Percentiles rank a stretch among this genome's conserved stretches.
These are phyloP conservation scores for Temnopleurus reevesii DNA, from an alignment of 53 echinoderm and acorn worm species.

Conservation along the genomic window DNA sequence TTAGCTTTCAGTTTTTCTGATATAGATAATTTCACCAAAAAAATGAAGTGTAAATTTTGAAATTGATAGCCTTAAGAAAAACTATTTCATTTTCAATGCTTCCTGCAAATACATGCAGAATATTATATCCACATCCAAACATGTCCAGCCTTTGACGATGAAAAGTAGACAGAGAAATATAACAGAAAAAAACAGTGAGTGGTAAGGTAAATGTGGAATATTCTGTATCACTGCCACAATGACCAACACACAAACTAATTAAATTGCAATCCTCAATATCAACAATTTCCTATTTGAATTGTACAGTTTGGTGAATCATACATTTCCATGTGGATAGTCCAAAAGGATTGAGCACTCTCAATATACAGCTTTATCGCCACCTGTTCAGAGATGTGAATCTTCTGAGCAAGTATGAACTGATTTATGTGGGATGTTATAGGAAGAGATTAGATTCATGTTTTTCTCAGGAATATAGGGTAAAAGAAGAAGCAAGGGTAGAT, in stretches of 20 bases:
- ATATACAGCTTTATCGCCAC: background rate
- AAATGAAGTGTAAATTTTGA: too few relatives aligned
- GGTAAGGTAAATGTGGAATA: too few relatives aligned
- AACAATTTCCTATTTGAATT: slow-evolving; percentile 28
- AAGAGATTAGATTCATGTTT: too few relatives aligned
- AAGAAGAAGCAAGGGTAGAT: background rate
- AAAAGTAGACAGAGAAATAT: too few relatives aligned
- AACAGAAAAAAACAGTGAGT: too few relatives aligned
- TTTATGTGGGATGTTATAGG: background rate
- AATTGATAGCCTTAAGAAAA: too few relatives aligned
- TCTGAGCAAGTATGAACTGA: background rate
- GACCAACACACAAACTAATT: slow-evolving; percentile 1
- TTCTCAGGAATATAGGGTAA: background rate
- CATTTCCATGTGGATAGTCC: background rate
- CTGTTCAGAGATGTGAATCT: slow-evolving; percentile 13
- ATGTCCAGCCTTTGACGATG: too few relatives aligned
- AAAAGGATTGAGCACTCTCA: background rate
- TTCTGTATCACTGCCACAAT: background rate
- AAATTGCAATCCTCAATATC: slow-evolving; percentile 18
- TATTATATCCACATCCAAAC: too few relatives aligned
- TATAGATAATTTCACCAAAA: too few relatives aligned
- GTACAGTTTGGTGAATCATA: slow-evolving; percentile 24
- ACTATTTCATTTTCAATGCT: too few relatives aligned
- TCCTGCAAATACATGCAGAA: too few relatives aligned
- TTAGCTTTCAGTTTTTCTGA: too few relatives aligned